These are phyloP conservation scores for Sinelater perroti DNA, from an alignment of 2,888 invertebrate genomes.

Conservation along the genomic window DNA sequence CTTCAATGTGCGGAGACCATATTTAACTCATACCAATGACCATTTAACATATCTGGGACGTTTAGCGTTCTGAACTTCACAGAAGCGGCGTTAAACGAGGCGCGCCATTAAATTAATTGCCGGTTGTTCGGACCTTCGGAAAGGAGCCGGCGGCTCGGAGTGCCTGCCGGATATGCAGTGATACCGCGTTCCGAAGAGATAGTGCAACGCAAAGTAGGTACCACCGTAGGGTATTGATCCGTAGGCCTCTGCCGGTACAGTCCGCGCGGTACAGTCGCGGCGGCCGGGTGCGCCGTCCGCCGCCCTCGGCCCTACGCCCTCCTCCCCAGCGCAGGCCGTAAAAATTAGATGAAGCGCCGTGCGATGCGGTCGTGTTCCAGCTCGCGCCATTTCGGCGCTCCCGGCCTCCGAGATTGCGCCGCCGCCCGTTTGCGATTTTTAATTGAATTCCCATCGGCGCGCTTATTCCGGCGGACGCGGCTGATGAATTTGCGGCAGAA, in stretches of 20 bases:
- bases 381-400: conserved; percentile 16
- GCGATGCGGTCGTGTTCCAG: conserved; percentile 8
- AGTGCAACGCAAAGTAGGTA: conserved; percentile 36
- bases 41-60: conserved; percentile 1
- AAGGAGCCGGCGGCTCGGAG: neutral
- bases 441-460: conserved; percentile 22
- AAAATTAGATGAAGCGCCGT: conserved; percentile 28
- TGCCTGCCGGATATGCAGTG: conserved; percentile 4
- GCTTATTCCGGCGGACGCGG: neutral
- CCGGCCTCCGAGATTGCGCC: conserved; percentile 11
- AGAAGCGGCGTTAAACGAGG: neutral
- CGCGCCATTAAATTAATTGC: conserved; percentile 9
- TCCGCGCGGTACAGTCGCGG: conserved; percentile 26
- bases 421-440: conserved; percentile 24
- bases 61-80: neutral
- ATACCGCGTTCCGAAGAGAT: conserved; percentile 27
- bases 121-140: conserved; percentile 2
- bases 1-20: no score
- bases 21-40: no score
- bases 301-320: conserved; percentile 16
- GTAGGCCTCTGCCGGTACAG: conserved; percentile 39
- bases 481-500: conserved; percentile 17
- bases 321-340: conserved; percentile 13
- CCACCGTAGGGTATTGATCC: conserved; percentile 40
- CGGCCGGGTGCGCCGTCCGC: conserved; percentile 25